Base-by-base conservation (phyloP, 2,797 vertebrate species). In the Urosaurus nigricauda region DNA sequence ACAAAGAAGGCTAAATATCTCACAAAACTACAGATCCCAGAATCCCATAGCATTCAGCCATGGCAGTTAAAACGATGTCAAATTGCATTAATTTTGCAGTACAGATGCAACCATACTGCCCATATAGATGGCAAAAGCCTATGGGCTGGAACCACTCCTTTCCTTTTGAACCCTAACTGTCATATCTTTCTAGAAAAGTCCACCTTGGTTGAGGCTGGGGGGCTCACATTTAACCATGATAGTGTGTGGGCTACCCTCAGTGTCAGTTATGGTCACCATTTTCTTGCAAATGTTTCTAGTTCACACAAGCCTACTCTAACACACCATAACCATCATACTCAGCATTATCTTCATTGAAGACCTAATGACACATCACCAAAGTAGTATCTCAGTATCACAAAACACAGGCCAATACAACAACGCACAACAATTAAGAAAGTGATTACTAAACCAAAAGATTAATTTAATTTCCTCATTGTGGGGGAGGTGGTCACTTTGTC, bases 131-230 rank as follows among this genome's bases (percentile, higher is more conserved):
- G n/a, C n/a, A n/a, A n/a, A n/a, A n/a, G n/a, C n/a, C n/a, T 70
- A 26, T 70, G 84, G 47, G 40, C 79, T 83, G 40, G 56, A 71
- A 63, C n/a, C 14, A 14, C 6, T 26, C 16, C 26, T 63, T 26
- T 56, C 26, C 51, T 17, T 83, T 53, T 37, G 47, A 68, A 78
- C 35, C 74, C 82, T 51, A 51, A 51, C 47, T 1, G 60, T 79
- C 47, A 21, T n/a, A 5, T 7, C 19, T 58, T 71, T 84, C 74
- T 88, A 58, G 82, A 84, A 88, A 84, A 79, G 29, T 19, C 63
- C 63, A 73, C 4, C 6, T 70, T 65, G 60, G 63, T 73, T 21
- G 29, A 40, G 74, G 24, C n/a, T 70, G 75, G 58, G n/a, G 68
- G 29, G 47, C 26, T 70, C 82, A 40, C 71, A 51, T 88, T 83